Evolutionary conservation across 2,113 vertebrate species (phyloP).

Genomic region (Lipotes vexillifer): DNA sequence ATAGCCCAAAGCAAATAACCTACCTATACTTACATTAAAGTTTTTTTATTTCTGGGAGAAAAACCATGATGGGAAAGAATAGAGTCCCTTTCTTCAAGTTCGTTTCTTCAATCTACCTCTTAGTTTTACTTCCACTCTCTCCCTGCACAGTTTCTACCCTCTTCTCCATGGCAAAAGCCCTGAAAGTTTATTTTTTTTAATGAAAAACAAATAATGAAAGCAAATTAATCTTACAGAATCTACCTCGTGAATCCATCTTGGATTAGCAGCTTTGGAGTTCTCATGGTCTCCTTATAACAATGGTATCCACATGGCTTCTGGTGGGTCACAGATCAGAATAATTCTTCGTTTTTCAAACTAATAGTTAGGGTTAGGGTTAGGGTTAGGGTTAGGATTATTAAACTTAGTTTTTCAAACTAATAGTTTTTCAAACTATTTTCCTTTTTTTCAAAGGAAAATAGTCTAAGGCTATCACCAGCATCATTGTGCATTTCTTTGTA

Average conservation of each 20-base stretch:
- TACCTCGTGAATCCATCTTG: neutral
- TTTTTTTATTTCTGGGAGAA: slow-evolving; percentile 15
- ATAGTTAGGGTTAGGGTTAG: too few species aligned
- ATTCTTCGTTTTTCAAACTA: neutral
- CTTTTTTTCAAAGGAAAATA: slow-evolving; percentile 13
- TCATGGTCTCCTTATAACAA: neutral
- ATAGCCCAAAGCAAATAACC: slow-evolving; percentile 11
- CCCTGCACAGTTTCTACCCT: neutral
- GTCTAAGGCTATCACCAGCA: slow-evolving; percentile 74
- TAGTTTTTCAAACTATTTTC: too few species aligned
- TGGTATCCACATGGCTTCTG: neutral
- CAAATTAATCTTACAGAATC: neutral
- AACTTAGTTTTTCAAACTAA: too few species aligned
- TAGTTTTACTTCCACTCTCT: neutral
- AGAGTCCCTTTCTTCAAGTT: neutral
- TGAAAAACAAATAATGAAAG: neutral
- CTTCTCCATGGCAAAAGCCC: neutral
- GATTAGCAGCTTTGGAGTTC: neutral
- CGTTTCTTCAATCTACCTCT: neutral
- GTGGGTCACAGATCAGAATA: neutral
- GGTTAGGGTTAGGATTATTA: too few species aligned
- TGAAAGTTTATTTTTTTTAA: neutral
- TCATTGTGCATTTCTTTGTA: slow-evolving; percentile 77
- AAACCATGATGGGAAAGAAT: neutral
- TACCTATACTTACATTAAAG: slow-evolving; percentile 44